A percentile compares a stretch with the other conserved stretches of the same genome.
Evolutionary conservation across 2,797 vertebrate genomes (phyloP).

Genomic region (Menidia menidia): DNA sequence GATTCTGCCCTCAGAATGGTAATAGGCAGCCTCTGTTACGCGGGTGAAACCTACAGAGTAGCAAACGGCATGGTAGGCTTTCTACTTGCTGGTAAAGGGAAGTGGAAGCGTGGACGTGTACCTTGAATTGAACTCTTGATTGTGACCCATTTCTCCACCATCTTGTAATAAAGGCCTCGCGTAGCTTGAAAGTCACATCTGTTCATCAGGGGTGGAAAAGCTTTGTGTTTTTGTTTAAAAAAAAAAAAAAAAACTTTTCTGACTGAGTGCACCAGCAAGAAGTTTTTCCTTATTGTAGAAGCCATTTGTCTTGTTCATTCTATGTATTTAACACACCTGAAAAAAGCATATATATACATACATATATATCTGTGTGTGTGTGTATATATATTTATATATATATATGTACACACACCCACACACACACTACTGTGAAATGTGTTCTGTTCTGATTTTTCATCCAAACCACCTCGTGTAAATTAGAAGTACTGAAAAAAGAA

Average conservation of each 20-base stretch:
- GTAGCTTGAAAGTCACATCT: constrained; percentile 57
- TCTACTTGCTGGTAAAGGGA: constrained; percentile 67
- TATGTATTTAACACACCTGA: constrained; percentile 79
- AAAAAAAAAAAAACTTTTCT: not conserved
- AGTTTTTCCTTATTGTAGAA: constrained; percentile 66
- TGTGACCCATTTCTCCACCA: constrained; percentile 57
- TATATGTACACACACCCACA: constrained; percentile 60
- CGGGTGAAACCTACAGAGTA: constrained; percentile 56
- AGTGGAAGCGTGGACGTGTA: constrained; percentile 51
- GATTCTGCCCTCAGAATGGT: constrained; percentile 71
- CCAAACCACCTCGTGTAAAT: constrained; percentile 63
- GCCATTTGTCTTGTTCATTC: constrained; percentile 79
- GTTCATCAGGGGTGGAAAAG: not conserved
- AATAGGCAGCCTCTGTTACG: constrained; percentile 72
- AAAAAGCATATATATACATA: constrained; percentile 48
- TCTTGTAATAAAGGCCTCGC: constrained; percentile 65
- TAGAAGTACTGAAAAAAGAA: constrained; percentile 47
- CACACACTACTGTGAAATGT: constrained; percentile 84
- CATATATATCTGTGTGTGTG: too few relatives aligned
- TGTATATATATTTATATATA: too few relatives aligned
- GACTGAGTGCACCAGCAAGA: constrained; percentile 78
- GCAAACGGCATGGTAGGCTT: constrained; percentile 60
- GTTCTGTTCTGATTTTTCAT: constrained; percentile 76
- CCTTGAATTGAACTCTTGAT: constrained; percentile 54
- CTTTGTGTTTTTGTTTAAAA: constrained; percentile 22